Base-by-base conservation (phyloP, 37 sponge, comb jelly and placozoan species). In the Amphimedon queenslandica region DNA sequence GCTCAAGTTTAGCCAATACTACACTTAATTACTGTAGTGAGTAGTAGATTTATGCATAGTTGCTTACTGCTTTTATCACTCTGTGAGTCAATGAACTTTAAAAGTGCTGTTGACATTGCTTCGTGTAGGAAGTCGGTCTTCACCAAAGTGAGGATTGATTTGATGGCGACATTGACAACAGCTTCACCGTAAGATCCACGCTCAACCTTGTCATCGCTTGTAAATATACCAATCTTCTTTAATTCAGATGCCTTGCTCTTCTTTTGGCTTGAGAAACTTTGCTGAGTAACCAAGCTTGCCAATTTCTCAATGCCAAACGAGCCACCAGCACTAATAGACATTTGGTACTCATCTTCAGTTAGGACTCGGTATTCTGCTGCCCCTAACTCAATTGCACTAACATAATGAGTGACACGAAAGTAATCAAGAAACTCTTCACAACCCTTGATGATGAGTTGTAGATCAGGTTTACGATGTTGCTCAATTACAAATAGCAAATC, bases 391-490 rank as follows among this genome's bases (percentile, higher is more conserved):
- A 87, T 63, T 6, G 78, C 31, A 35, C 69, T 65, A 38, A 87
- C 88, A 37, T 82, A 87, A 67, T 87, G 88, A 10, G 88, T 87
- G 63, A 87, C 72, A 57, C 77, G 63, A 27, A 82, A 78, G 53
- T 51, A 34, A 0, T 37, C 3, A 3, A 87, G 77, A 72, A 87
- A 87, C 0, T 77, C 66, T 2, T 41, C 13, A 58, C 88, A 87
- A n/a, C 47, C 40, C 0, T 18, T 18, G 8, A 13, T 27, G 25
- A 87, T 47, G n/a, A 37, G 3, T 64, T 58, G 28, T n/a, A 38
- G 25, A 18, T 41, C 53, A 25, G 70, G 51, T 23, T 63, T 40
- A 20, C n/a, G n/a, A n/a, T n/a, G n/a, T n/a, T n/a, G n/a, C n/a
- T n/a, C n/a, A n/a, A n/a, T n/a, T n/a, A n/a, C n/a, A n/a, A n/a